A percentile compares a stretch with the other conserved stretches of the same genome.
Conservation (phyloP, 1,140 invertebrate species). For the Spodoptera frugiperda region DNA sequence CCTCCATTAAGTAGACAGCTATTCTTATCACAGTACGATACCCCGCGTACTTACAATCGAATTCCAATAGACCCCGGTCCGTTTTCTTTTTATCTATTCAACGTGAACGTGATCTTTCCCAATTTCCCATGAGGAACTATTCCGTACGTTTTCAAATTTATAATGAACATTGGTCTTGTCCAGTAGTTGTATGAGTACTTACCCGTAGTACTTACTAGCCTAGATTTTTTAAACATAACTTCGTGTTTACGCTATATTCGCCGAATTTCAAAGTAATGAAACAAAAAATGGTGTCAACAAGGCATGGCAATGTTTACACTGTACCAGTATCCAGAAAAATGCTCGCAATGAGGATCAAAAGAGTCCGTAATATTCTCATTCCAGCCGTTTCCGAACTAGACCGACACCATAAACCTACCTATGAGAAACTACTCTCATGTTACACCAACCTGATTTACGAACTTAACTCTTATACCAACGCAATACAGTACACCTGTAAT, state of each 20-base stretch:
- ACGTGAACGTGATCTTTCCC: slow-evolving; percentile 16
- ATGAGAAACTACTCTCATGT: not conserved
- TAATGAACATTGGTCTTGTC: too few relatives aligned
- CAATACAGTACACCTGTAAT: slow-evolving; percentile 32
- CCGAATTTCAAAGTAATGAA: not conserved
- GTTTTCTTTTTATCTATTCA: not conserved
- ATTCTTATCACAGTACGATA: too few relatives aligned
- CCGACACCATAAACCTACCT: slow-evolving; percentile 3
- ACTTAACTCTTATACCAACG: not conserved
- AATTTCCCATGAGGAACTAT: not conserved
- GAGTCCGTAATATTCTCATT: slow-evolving; percentile 18
- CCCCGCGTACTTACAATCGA: too few relatives aligned
- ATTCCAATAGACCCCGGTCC: not conserved
- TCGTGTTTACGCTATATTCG: too few relatives aligned
- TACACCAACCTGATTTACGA: slow-evolving; percentile 38
- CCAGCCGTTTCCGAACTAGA: slow-evolving; percentile 34
- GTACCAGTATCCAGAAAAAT: slow-evolving; percentile 28
- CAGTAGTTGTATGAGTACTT: too few relatives aligned
- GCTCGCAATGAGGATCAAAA: slow-evolving; percentile 32
- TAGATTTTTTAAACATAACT: too few relatives aligned
- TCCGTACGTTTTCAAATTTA: slow-evolving; percentile 1
- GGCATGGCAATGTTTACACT: slow-evolving; percentile 18
- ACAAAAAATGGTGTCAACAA: slow-evolving; percentile 21
- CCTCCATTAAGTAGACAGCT: too few relatives aligned
- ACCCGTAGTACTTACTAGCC: too few relatives aligned